Evolutionary conservation across 2,888 invertebrate species (phyloP).

Genomic region (Pilophorus perplexus): DNA sequence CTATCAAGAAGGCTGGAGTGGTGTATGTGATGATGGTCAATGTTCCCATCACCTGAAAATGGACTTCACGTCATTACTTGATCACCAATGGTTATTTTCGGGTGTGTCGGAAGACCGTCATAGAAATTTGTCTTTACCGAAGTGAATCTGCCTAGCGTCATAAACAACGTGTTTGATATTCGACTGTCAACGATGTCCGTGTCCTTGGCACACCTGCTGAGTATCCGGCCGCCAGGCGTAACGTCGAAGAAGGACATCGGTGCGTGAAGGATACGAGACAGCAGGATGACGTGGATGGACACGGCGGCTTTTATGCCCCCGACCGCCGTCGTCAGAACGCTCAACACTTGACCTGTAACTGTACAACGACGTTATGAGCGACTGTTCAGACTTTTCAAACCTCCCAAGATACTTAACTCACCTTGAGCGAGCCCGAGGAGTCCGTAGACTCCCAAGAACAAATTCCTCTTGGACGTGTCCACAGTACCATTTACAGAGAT

Average conservation of each 20-base stretch:
- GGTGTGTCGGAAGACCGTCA: no score
- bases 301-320: conserved; percentile 14
- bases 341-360: neutral
- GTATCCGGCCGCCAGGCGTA: conserved; percentile 53
- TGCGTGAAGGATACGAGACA: conserved; percentile 59
- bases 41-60: conserved; percentile 74
- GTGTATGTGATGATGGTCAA: conserved; percentile 81
- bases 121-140: no score
- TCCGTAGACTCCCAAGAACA: conserved; percentile 85
- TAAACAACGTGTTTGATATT: conserved; percentile 7
- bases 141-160: conserved; percentile 4
- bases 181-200: conserved; percentile 52
- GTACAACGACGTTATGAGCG: no score
- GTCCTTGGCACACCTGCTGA: conserved; percentile 54
- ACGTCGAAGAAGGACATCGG: conserved; percentile 54
- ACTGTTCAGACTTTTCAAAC: no score
- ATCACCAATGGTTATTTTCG: no score
- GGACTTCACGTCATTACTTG: no score
- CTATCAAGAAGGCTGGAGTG: conserved; percentile 75
- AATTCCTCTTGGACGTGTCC: conserved; percentile 60
- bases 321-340: neutral
- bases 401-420: no score
- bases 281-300: conserved; percentile 55
- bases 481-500: conserved; percentile 51
- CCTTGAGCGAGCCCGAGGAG: conserved; percentile 87